Evolutionary conservation across 2,888 invertebrate species (phyloP), one percentile per base, ranked within the genome.

Genomic region (Capitulum mitella): DNA sequence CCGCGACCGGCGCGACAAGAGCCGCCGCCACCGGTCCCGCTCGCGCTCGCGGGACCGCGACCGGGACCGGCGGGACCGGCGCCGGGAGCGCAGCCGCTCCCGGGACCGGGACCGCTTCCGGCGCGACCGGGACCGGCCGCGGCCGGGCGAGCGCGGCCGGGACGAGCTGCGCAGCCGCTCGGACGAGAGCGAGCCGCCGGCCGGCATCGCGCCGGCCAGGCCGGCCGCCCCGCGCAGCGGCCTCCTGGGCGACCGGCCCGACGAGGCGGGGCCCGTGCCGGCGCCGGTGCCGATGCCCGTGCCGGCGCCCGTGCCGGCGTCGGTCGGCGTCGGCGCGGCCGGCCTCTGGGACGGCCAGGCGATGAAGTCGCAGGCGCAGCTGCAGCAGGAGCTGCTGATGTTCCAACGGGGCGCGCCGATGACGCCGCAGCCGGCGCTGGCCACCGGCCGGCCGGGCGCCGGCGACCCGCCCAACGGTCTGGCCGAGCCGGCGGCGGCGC

Each of bases 71-170:
- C 78, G 81, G 26, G 88, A 32, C 88, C 89, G 77, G 80, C 64
- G 82, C 80, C 74, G 81, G 40, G 77, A 78, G 37, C 82, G 83
- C 64, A 82, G 83, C 61, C 88, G 90, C 3, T 78, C 78, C 22
- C 79, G 83, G 14, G 80, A 81, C 54, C 80, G 83, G 34, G 82
- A 83, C 58, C 80, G 82, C 46, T 43, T n/a, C 16, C 86, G 86
- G 26, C 83, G 86, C 0, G 85, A 85, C 78, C 46, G 88, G 85
- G 82, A 85, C 80, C 88, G 90, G 75, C 89, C 86, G 90, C 40
- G 89, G 90, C 83, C 84, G 88, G 12, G 76, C 70, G 37, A 70
- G 19, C 26, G 40, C 40, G 37, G 40, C 40, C 37, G 70, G 26
- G 70, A 70, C n/a, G 46, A 26, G 46, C 0, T 5, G 29, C 16